Evolutionary conservation across 2,113 vertebrate genomes (phyloP), one percentile per base, ranked within the genome.

Genomic region (Periophthalmodon schlosseri): DNA sequence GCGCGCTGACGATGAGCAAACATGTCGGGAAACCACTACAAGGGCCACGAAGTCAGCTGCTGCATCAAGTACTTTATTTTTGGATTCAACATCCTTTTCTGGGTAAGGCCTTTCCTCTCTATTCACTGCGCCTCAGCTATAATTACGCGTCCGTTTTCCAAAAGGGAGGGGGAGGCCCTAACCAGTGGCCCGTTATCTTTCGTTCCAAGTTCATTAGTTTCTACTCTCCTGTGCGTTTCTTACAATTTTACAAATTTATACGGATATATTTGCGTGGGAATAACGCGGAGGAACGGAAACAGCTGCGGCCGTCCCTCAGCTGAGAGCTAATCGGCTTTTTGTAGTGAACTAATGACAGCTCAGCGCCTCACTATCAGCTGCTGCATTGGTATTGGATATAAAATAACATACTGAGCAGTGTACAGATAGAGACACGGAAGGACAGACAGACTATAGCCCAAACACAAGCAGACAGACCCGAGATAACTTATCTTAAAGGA

Each of bases 11-110:
- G 87, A 87, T 87, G 88, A 75, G 72, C 87, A 89, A 95, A 93
- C 91, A 98, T 98, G 97, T 95, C 96, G 86, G 96, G 97, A 85
- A 96, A 97, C 92, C 95, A 96, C 23, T 98, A 95, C 93, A 97
- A 96, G 89, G 96, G 95, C 82, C 95, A 97, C 70, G 97, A 99
- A 94, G 97, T 99, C 95, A 99, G 97, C 93, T 99, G 97, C 95
- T 98, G 96, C 94, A 99, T 98, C 93, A 99, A 99, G 82, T 99
- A 99, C 84, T 99, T 97, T 86, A 97, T 99, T 71, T 99, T 99
- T 28, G 97, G 96, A 86, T 99, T 99, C 95, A 99, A 99, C 93
- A 97, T 99, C 90, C 95, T 87, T 67, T 89, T 89, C 4, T 91
- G 89, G 93, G 91, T 91, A 47, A 88, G 84, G 7, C 2, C 3